Evolutionary conservation across 2,888 invertebrate genomes (phyloP), one percentile per base, ranked within the genome.

Genomic region (Eilema depressum): DNA sequence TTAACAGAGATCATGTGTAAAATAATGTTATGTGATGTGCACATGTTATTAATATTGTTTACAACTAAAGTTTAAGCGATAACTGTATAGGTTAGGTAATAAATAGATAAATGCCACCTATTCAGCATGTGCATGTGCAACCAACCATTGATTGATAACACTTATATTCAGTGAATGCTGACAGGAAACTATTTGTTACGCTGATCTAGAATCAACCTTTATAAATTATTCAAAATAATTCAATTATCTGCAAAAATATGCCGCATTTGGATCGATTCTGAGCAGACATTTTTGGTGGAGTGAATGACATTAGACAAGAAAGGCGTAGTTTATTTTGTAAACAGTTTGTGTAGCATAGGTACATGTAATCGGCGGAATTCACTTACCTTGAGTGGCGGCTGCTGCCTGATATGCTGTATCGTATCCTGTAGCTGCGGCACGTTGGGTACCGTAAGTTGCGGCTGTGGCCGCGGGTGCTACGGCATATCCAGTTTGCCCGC

Each of bases 361-460:
- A 17, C 41, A 17, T 41, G 41, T 1, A 57, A 37, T 63, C 37
- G 78, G 96, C 96, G 91, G 96, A 96, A 63, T 96, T 65, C 61
- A 74, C 74, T 65, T 96, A 87, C 97, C 97, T 91, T 97, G 97
- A 70, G 97, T 97, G 57, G 98, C 97, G 28, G 97, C 97, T 76
- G 97, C 97, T 71, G 98, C 97, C 86, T 98, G 98, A 85, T 97
- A 97, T 63, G 98, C 98, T 79, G 97, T 97, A 89, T 98, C 98
- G 96, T 98, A 98, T 72, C 97, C 97, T 67, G 97, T 96, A 64
- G 97, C 97, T 53, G 97, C 97, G 74, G 97, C 96, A 77, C 98
- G 96, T 88, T 98, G 98, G 62, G 98, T 97, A 76, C 97, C 97
- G 92, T 98, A 98, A 66, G 98, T 97, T 65, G 97, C 97, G 74